Percentiles rank a stretch among this genome's conserved stretches.
Conservation (phyloP, 1,140 invertebrate species). For the Ganaspis sp. region DNA sequence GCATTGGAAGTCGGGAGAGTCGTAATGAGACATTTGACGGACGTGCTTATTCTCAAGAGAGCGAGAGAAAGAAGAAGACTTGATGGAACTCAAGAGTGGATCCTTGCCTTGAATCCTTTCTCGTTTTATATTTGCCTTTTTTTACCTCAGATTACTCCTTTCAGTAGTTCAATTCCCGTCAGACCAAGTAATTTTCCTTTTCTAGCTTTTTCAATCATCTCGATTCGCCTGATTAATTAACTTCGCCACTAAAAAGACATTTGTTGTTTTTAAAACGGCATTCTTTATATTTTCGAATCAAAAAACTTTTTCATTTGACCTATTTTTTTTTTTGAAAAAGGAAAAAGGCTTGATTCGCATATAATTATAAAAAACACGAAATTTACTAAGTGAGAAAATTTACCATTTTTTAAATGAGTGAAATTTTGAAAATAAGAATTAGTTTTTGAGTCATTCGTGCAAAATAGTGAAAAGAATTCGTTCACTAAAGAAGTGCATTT, state of each 20-base stretch:
- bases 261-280: neutral
- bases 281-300: neutral
- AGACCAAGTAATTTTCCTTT: slow-evolving; percentile 26
- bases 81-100: slow-evolving; percentile 8
- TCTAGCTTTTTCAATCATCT: neutral
- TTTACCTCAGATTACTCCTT: slow-evolving; percentile 22
- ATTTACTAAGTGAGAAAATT: no score
- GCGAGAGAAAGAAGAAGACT: slow-evolving; percentile 22
- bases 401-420: no score
- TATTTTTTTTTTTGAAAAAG: no score
- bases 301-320: no score
- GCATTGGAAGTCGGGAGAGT: slow-evolving; percentile 36
- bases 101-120: slow-evolving; percentile 10
- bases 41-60: slow-evolving; percentile 66
- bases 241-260: neutral
- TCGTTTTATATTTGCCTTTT: neutral
- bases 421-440: no score
- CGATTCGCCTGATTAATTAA: slow-evolving; percentile 16
- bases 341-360: no score
- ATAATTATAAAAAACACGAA: no score
- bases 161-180: slow-evolving; percentile 22
- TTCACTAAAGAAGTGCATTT: no score
- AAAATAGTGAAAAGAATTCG: no score
- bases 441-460: no score
- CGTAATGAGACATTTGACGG: slow-evolving; percentile 69